Base-by-base conservation (phyloP, 1,140 invertebrate species). In the Papilio machaon region DNA sequence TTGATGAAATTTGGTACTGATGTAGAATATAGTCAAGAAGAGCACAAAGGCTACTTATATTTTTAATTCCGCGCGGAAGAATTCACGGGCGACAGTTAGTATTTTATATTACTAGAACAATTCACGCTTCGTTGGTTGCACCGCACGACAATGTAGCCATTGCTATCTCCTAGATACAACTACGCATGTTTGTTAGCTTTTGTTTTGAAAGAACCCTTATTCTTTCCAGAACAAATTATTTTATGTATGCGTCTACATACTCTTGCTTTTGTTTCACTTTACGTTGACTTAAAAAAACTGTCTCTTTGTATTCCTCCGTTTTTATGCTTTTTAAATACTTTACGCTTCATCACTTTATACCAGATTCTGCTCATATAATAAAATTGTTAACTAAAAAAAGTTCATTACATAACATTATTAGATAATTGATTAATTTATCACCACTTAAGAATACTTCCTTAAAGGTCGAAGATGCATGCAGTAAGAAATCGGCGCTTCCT, bases 171-270 rank as follows among this genome's bases (percentile, higher is more conserved):
- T 70, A 70, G 64, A 70, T 64, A 64, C 15, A 2, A 6, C 19
- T 70, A 70, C 64, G 64, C 64, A 70, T 19, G 60, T 64, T 35
- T 70, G 64, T 70, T 13, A 35, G 30, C 64, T 70, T 70, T 70
- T 70, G 64, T 70, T 35, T 35, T 15, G 30, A 70, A 70, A 70
- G 64, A 70, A 70, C 64, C 64, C 64, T 70, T 70, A 70, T 70
- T 70, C 64, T 70, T 70, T 70, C 30, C 64, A 38, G 64, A 15
- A 70, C 64, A 70, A 15, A 70, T 70, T 70, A 70, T 70, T 70
- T 70, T 38, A 70, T 70, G 64, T 38, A 15, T 35, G 30, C 13
- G 13, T 19, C 13, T 15, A 70, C 64, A 23, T 70, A 70, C 13
- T 70, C 13, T 38, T 70, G 23, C 64, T 70, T 35, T 70, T 70